A percentile compares a stretch with the other conserved stretches of the same genome.
Conservation (phyloP, 37 sponge, comb jelly and placozoan species). For the Trichoplax adhaerens region DNA sequence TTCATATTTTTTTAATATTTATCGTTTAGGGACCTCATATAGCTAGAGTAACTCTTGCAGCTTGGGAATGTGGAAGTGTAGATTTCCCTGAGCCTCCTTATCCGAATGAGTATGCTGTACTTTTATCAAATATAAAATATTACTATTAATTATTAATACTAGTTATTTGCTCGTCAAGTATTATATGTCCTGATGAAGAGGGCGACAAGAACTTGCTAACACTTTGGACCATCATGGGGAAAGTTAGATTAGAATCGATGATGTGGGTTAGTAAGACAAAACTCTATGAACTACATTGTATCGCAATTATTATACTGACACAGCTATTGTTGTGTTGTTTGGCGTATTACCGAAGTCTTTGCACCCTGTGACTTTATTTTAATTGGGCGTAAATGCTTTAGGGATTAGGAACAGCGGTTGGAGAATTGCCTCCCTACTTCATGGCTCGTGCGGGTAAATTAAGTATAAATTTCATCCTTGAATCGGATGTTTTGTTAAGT, state of each 20-base stretch:
- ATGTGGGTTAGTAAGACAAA: conserved; percentile 49
- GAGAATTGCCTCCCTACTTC: conserved; percentile 98
- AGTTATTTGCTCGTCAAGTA: conserved; percentile 1
- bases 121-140: too few relatives aligned
- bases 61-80: conserved; percentile 83
- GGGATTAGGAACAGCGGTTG: conserved; percentile 94
- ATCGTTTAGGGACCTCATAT: conserved; percentile 85
- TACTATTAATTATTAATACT: not conserved
- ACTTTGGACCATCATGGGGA: conserved; percentile 73
- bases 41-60: conserved; percentile 94
- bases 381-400: not conserved
- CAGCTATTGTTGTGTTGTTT: too few relatives aligned
- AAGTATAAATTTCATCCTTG: not conserved
- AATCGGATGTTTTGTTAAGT: too few relatives aligned
- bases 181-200: conserved; percentile 42
- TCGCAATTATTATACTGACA: too few relatives aligned
- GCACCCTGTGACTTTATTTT: too few relatives aligned
- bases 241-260: conserved; percentile 79
- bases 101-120: conserved; percentile 4
- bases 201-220: not conserved
- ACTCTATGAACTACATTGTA: too few relatives aligned
- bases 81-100: conserved; percentile 96
- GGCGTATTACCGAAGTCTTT: too few relatives aligned
- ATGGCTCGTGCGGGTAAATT: conserved; percentile 88
- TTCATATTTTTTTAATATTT: too few relatives aligned